Percentiles rank a stretch among this genome's conserved stretches.
Evolutionary conservation across 1,140 invertebrate species (phyloP).

Genomic region (Rhagoletis pomonella): DNA sequence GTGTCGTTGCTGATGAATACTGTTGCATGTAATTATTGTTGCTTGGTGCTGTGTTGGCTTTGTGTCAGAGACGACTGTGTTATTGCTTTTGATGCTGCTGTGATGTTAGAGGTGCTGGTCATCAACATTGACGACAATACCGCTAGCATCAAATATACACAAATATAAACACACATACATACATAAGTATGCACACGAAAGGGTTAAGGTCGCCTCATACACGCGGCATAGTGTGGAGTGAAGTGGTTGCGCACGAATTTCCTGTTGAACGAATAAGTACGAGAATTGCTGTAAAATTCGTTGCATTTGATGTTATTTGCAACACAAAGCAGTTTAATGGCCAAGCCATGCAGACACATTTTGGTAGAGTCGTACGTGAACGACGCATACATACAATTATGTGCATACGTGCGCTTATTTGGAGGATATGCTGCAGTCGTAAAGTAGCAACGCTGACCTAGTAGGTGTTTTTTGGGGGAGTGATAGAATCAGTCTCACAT

Average conservation of each 20-base stretch:
- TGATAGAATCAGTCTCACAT: not conserved
- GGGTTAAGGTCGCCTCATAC: slow-evolving; percentile 36
- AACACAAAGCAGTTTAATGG: slow-evolving; percentile 37
- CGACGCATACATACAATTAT: not conserved
- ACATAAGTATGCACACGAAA: not conserved
- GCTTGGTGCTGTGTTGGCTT: not conserved
- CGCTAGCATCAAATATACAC: not conserved
- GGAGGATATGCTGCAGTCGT: not conserved
- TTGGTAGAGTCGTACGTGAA: not conserved
- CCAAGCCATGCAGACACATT: slow-evolving; percentile 1
- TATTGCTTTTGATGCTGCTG: not conserved
- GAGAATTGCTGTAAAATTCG: slow-evolving; percentile 7
- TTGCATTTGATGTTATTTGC: slow-evolving; percentile 33
- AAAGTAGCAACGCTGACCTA: slow-evolving; percentile 1
- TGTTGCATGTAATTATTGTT: slow-evolving; percentile 21
- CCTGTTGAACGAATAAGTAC: slow-evolving; percentile 34
- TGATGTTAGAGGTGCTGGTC: not conserved
- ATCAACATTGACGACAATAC: slow-evolving; percentile 23
- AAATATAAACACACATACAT: not conserved
- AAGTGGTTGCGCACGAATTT: slow-evolving; percentile 44
- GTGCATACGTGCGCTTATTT: not conserved
- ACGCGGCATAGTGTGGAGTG: slow-evolving; percentile 20
- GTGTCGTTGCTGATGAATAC: slow-evolving; percentile 44
- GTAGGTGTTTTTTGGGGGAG: not conserved
- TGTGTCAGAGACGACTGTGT: not conserved